phyloP scores from a whole-genome alignment of 2,113 vertebrate genomes.

The Vireo altiloquus region DNA sequence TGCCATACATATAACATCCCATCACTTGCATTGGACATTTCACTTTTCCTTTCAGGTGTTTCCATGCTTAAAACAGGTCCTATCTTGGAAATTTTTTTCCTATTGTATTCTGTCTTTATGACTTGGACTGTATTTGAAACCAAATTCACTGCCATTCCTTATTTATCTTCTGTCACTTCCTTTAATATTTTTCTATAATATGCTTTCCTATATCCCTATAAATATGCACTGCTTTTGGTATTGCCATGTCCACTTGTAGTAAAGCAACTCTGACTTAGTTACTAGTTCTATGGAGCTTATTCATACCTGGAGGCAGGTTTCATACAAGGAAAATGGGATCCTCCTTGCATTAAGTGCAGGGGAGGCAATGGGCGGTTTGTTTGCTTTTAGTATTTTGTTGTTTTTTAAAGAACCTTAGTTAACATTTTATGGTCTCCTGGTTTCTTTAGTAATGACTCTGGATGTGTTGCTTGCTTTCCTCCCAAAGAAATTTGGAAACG shows the following conservation, averaged over 20 bases:
- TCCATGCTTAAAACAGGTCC: background rate
- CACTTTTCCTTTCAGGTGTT: background rate
- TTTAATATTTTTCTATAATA: background rate
- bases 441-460: background rate
- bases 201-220: background rate
- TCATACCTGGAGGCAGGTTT: background rate
- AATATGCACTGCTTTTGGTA: background rate
- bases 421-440: background rate
- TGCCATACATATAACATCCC: background rate
- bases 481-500: background rate
- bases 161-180: background rate
- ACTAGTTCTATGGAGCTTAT: background rate
- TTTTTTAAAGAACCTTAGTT: background rate
- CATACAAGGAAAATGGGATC: background rate
- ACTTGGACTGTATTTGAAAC: background rate
- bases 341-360: background rate
- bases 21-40: background rate
- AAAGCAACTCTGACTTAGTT: background rate
- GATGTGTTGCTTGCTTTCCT: background rate
- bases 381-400: background rate
- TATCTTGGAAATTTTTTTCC: background rate
- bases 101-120: background rate
- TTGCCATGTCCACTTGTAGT: background rate
- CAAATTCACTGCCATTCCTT: background rate
- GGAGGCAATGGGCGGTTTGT: background rate